Conservation (phyloP, 2,113 vertebrate species). For the Perognathus longimembris region DNA sequence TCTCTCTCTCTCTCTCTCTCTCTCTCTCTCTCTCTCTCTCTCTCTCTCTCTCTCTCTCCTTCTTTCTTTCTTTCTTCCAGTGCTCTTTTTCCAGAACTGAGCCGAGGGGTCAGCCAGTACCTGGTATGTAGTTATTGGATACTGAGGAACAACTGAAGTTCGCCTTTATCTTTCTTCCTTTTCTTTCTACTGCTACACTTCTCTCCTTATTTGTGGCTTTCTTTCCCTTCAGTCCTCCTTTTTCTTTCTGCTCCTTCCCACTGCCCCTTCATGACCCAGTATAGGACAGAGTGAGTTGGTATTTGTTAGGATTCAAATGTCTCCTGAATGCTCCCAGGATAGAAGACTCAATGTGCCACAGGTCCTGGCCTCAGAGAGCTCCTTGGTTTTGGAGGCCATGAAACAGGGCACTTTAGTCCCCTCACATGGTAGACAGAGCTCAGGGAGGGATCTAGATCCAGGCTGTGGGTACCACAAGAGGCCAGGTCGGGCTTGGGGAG, state of each 20-base stretch:
- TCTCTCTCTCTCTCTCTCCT: too few relatives aligned
- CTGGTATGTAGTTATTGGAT: fast-evolving
- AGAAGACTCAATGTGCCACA: fast-evolving
- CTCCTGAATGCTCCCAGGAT: neutral
- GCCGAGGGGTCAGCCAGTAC: neutral
- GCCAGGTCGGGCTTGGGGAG: too few relatives aligned
- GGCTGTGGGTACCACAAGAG: neutral
- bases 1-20: too few relatives aligned
- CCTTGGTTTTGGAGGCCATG: neutral
- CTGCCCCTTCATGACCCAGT: neutral
- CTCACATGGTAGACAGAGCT: neutral
- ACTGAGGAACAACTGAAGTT: fast-evolving
- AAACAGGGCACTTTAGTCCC: fast-evolving
- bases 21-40: too few relatives aligned
- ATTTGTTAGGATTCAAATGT: neutral
- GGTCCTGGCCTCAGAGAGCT: neutral
- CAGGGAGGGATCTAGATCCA: neutral
- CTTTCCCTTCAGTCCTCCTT: neutral
- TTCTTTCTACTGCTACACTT: neutral
- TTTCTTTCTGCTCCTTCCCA: neutral
- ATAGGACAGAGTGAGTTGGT: neutral
- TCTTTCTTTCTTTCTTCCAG: neutral
- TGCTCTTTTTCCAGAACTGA: neutral
- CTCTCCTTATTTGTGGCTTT: neutral
- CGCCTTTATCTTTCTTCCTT: neutral